phyloP scores from a whole-genome alignment of 2,888 invertebrate species.

The Chrysolina americana region DNA sequence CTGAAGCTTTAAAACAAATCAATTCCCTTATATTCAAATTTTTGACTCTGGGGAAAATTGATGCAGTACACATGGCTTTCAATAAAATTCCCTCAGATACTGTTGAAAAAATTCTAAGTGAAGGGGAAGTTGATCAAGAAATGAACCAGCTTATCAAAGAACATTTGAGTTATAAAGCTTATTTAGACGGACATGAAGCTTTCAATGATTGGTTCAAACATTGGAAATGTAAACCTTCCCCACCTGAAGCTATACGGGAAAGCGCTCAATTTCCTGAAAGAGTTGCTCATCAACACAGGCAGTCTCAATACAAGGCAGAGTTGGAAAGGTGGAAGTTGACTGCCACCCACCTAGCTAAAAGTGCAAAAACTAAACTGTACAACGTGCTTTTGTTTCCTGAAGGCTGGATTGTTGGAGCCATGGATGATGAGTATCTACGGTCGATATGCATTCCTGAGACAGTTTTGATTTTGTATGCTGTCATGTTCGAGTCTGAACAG shows the following conservation, averaged over 20 bases:
- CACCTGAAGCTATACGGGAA: slow-evolving; percentile 74
- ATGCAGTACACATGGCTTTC: slow-evolving; percentile 85
- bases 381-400: slow-evolving; percentile 92
- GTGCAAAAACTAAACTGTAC: slow-evolving; percentile 84
- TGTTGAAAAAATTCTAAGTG: slow-evolving; percentile 72
- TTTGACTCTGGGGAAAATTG: slow-evolving; percentile 84
- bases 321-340: slow-evolving; percentile 77
- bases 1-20: slow-evolving; percentile 88
- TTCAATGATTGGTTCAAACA: slow-evolving; percentile 93
- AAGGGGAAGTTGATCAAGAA: slow-evolving; percentile 70
- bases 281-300: slow-evolving; percentile 88
- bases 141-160: slow-evolving; percentile 78
- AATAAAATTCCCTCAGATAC: slow-evolving; percentile 80
- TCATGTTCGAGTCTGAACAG: slow-evolving; percentile 83
- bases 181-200: slow-evolving; percentile 88
- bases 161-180: slow-evolving; percentile 89
- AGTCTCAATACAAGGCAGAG: slow-evolving; percentile 85
- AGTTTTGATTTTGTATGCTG: slow-evolving; percentile 82
- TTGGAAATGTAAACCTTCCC: slow-evolving; percentile 83
- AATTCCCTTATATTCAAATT: slow-evolving; percentile 91
- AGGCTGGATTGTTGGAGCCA: slow-evolving; percentile 88
- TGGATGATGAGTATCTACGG: slow-evolving; percentile 76
- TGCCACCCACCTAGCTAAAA: slow-evolving; percentile 70
- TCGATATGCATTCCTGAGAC: slow-evolving; percentile 89
- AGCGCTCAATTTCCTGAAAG: slow-evolving; percentile 87